Percentiles rank a stretch among this genome's conserved stretches.
Conservation (phyloP, 2,113 vertebrate genomes). For the Pituophis catenifer region DNA sequence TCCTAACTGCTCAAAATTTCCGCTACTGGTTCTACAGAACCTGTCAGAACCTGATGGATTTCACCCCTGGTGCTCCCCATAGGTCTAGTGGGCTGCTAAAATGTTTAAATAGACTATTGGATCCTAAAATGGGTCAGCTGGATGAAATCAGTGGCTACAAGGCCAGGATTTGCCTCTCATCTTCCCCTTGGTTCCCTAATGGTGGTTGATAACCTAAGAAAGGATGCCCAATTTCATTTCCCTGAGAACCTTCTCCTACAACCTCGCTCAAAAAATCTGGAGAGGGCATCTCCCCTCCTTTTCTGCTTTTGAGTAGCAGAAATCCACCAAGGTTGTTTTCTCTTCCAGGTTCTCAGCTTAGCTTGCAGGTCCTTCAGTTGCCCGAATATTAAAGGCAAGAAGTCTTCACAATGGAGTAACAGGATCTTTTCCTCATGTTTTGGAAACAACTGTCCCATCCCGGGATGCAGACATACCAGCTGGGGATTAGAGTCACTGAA, state of each 20-base stretch:
- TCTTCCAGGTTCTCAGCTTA: neutral
- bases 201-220: too few relatives aligned
- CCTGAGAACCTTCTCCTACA: neutral
- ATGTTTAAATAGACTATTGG: constrained; percentile 32
- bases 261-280: neutral
- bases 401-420: neutral
- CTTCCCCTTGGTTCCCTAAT: neutral
- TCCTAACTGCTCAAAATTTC: too few relatives aligned
- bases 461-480: neutral
- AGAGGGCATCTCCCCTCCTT: neutral
- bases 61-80: neutral
- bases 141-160: constrained; percentile 50
- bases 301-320: too few relatives aligned
- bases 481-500: neutral
- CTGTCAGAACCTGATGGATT: too few relatives aligned
- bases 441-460: neutral
- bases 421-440: neutral
- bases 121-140: constrained; percentile 38
- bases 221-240: neutral
- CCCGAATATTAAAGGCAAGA: neutral
- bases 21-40: too few relatives aligned
- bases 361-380: neutral
- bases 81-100: neutral
- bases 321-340: neutral
- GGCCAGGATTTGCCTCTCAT: neutral